Conservation (phyloP, 2,888 invertebrate genomes). For the Panzeria rudis region DNA sequence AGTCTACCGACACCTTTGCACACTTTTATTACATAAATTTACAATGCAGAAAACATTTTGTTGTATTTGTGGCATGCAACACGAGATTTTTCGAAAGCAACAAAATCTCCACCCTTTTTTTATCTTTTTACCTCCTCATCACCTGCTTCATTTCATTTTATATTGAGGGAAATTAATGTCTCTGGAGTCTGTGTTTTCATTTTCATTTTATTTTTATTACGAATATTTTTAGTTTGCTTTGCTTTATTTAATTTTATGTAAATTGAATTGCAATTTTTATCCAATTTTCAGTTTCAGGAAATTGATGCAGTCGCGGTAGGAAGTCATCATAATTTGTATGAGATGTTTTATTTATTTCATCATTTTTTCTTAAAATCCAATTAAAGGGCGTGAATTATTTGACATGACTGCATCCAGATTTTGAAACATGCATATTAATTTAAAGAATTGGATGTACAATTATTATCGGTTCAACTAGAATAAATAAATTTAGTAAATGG, state of each 20-base stretch:
- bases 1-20: constrained; percentile 38
- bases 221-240: constrained; percentile 25
- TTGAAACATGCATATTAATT: neutral
- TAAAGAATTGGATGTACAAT: neutral
- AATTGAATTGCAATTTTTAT: constrained; percentile 67
- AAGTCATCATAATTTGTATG: constrained; percentile 45
- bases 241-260: constrained; percentile 67
- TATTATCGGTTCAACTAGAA: too few species aligned
- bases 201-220: neutral
- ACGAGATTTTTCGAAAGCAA: constrained; percentile 42
- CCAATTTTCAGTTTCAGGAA: constrained; percentile 58
- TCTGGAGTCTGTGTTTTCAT: constrained; percentile 44
- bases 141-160: constrained; percentile 25
- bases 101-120: constrained; percentile 51
- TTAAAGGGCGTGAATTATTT: constrained; percentile 39
- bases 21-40: constrained; percentile 39
- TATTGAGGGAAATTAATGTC: constrained; percentile 67
- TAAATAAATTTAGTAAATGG: too few species aligned
- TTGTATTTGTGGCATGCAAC: constrained; percentile 62
- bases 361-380: constrained; percentile 30
- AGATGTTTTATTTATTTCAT: constrained; percentile 26
- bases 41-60: constrained; percentile 41
- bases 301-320: constrained; percentile 66
- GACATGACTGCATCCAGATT: constrained; percentile 12
- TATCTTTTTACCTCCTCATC: constrained; percentile 21